These are phyloP conservation scores for Spea bombifrons DNA, from an alignment of 2,113 vertebrate species.

Conservation along the genomic window DNA sequence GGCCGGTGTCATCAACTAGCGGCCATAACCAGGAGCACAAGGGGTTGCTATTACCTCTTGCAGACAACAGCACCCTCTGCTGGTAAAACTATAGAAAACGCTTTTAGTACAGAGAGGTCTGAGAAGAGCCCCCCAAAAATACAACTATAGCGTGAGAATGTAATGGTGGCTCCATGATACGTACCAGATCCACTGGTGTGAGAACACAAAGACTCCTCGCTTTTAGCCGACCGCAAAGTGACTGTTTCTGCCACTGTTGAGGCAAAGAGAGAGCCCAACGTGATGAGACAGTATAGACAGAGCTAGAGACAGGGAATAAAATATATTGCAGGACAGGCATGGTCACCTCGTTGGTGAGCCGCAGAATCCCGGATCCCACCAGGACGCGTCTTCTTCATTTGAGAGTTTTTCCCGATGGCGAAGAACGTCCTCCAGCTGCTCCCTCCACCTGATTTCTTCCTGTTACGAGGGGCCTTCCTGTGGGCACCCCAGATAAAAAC, in stretches of 20 bases:
- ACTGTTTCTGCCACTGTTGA: slow-evolving; percentile 59
- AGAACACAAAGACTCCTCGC: slow-evolving; percentile 75
- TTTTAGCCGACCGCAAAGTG: slow-evolving; percentile 73
- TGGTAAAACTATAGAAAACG: no score
- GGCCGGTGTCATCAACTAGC: no score
- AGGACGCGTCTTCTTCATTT: slow-evolving; percentile 62
- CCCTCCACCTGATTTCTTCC: slow-evolving; percentile 59
- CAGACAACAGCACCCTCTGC: not conserved
- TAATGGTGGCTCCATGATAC: not conserved
- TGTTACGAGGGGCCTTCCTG: slow-evolving; percentile 51
- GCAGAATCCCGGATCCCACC: slow-evolving; percentile 54
- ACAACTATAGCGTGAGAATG: no score
- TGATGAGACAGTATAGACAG: not conserved
- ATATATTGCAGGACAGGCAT: not conserved
- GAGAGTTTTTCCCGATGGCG: slow-evolving; percentile 67
- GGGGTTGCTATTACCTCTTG: no score
- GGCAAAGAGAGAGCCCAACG: not conserved
- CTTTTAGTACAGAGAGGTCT: no score
- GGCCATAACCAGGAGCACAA: no score
- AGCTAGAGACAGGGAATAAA: not conserved
- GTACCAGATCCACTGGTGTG: slow-evolving; percentile 73
- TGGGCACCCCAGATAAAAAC: not conserved
- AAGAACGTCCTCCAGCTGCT: slow-evolving; percentile 80
- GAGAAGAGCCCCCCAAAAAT: no score
- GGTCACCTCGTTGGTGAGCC: slow-evolving; percentile 46